Percentiles rank a stretch among this genome's conserved stretches.
phyloP scores from a whole-genome alignment of 2,797 vertebrate genomes.

The Lophotriccus pileatus region DNA sequence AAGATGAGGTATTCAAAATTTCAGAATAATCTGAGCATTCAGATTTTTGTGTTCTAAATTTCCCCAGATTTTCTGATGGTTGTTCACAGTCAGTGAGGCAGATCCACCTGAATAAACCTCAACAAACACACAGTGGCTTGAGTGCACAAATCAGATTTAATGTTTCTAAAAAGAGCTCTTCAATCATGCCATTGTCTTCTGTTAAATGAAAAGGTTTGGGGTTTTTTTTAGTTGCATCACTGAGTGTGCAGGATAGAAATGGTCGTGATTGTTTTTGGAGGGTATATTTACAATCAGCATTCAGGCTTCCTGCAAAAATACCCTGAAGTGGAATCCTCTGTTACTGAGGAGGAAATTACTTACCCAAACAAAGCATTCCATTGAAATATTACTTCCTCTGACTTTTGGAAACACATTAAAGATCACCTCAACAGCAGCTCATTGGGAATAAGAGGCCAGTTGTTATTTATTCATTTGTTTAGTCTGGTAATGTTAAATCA shows the following conservation, averaged over 20 bases:
- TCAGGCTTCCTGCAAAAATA: background rate
- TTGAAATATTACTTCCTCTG: conserved; percentile 25
- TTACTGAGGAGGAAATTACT: conserved; percentile 29
- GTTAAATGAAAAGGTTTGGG: background rate
- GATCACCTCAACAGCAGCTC: background rate
- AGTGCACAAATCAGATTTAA: background rate
- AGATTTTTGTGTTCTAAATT: background rate
- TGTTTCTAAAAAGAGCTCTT: background rate
- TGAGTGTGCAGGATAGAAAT: background rate
- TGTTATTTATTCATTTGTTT: conserved; percentile 9
- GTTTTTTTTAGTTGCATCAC: background rate
- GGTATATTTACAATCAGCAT: background rate
- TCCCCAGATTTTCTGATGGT: background rate
- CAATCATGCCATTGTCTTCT: background rate
- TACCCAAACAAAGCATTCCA: background rate
- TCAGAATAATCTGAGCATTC: background rate
- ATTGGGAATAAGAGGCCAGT: background rate
- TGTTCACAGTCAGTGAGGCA: background rate
- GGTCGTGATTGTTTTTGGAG: background rate
- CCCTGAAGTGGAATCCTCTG: background rate
- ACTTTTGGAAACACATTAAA: conserved; percentile 13
- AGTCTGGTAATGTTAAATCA: background rate
- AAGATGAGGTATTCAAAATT: background rate
- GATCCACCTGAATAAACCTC: background rate
- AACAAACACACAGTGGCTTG: background rate